Evolutionary conservation across 2,888 invertebrate genomes (phyloP).

Genomic region (Torymus texanus): DNA sequence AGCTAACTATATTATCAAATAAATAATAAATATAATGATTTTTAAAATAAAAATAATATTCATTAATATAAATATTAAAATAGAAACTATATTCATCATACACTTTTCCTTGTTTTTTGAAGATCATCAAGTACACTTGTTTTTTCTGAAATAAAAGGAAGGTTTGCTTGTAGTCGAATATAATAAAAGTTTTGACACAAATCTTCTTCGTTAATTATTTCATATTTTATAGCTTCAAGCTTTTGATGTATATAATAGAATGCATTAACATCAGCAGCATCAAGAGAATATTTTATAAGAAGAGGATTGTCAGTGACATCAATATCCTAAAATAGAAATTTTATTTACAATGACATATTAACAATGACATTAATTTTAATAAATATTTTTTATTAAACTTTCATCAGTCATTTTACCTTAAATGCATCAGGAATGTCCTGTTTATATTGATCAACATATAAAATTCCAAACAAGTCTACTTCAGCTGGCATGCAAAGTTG

Average conservation of each 20-base stretch:
- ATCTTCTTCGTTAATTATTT: constrained; percentile 80
- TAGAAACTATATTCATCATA: constrained; percentile 71
- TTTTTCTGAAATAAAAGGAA: constrained; percentile 81
- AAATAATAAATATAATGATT: constrained; percentile 24
- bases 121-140: constrained; percentile 77
- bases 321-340: constrained; percentile 77
- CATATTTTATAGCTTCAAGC: constrained; percentile 81
- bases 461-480: constrained; percentile 85
- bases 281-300: constrained; percentile 78
- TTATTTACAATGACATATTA: neutral
- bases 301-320: constrained; percentile 89
- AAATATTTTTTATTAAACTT: constrained; percentile 13
- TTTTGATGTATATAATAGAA: constrained; percentile 84
- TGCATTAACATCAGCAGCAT: constrained; percentile 79
- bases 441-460: constrained; percentile 80
- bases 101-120: constrained; percentile 82
- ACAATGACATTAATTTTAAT: constrained; percentile 11
- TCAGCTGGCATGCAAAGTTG: constrained; percentile 85
- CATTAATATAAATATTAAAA: constrained; percentile 10
- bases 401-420: constrained; percentile 76
- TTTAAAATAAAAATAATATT: neutral
- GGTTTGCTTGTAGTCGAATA: constrained; percentile 81
- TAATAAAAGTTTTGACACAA: constrained; percentile 84
- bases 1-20: constrained; percentile 76
- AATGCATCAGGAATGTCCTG: constrained; percentile 79